Conservation (phyloP, 2,888 invertebrate species). For the Trypoxylon attenuatum region DNA sequence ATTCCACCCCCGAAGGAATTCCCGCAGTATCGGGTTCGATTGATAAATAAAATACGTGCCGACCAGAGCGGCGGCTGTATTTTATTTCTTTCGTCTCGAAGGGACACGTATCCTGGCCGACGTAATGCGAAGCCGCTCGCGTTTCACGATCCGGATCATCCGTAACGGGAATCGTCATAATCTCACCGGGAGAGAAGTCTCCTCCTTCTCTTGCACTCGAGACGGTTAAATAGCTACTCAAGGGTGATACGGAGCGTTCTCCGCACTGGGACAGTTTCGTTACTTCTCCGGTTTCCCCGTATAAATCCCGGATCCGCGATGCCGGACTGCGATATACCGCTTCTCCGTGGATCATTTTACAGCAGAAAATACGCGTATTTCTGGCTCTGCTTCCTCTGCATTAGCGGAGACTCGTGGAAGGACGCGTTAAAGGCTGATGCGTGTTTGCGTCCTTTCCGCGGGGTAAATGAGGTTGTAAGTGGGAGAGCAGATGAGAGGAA, state of each 20-base stretch:
- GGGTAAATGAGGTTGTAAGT: too few species aligned
- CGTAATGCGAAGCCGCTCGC: conserved; percentile 39
- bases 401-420: too few species aligned
- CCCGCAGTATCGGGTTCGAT: conserved; percentile 39
- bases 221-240: not conserved
- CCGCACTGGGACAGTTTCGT: conserved; percentile 18
- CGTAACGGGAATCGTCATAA: conserved; percentile 46
- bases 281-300: conserved; percentile 26
- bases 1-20: conserved; percentile 14
- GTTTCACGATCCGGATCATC: conserved; percentile 33
- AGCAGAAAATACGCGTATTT: conserved; percentile 4
- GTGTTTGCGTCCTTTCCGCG: too few species aligned
- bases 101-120: conserved; percentile 5
- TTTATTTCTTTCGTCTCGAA: conserved; percentile 14
- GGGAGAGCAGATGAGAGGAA: too few species aligned
- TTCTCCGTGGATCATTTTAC: conserved; percentile 8
- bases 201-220: not conserved
- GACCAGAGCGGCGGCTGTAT: conserved; percentile 13
- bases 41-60: conserved; percentile 55
- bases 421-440: too few species aligned
- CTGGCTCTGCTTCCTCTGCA: too few species aligned
- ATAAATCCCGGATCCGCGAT: conserved; percentile 1
- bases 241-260: conserved; percentile 12
- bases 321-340: not conserved
- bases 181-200: conserved; percentile 12